Evolutionary conservation across 1,140 invertebrate species (phyloP).

Genomic region (Brachionus paranguensis): DNA sequence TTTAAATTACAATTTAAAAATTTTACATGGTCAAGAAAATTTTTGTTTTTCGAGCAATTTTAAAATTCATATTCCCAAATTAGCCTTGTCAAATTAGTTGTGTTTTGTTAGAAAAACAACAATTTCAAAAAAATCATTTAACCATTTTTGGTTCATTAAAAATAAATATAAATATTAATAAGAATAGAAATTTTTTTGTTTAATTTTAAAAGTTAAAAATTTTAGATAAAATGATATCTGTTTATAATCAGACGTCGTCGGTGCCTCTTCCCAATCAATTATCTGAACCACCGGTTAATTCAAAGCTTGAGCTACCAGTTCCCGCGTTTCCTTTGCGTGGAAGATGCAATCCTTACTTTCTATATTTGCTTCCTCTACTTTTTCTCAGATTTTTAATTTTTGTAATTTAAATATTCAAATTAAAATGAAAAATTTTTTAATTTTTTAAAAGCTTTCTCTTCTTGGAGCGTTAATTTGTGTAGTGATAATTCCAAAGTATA

Average conservation of each 20-base stretch:
- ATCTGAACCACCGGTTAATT: background rate
- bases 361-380: background rate
- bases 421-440: background rate
- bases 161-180: conserved; percentile 5
- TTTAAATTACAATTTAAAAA: background rate
- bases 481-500: background rate
- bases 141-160: conserved; percentile 3
- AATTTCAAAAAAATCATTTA: conserved; percentile 14
- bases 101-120: background rate
- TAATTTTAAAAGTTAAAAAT: background rate
- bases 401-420: background rate
- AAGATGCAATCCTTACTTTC: background rate
- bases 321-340: conserved; percentile 7
- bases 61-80: conserved; percentile 13
- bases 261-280: background rate
- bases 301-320: background rate
- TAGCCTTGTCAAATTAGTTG: conserved; percentile 23
- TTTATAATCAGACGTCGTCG: background rate
- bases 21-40: background rate
- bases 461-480: background rate
- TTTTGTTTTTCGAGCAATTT: background rate
- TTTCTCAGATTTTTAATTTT: conserved; percentile 3
- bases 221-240: background rate
- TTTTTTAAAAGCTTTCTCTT: background rate
- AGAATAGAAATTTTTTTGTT: background rate